Evolutionary conservation across 2,113 vertebrate species (phyloP).

Genomic region (Triplophysa dalaica): DNA sequence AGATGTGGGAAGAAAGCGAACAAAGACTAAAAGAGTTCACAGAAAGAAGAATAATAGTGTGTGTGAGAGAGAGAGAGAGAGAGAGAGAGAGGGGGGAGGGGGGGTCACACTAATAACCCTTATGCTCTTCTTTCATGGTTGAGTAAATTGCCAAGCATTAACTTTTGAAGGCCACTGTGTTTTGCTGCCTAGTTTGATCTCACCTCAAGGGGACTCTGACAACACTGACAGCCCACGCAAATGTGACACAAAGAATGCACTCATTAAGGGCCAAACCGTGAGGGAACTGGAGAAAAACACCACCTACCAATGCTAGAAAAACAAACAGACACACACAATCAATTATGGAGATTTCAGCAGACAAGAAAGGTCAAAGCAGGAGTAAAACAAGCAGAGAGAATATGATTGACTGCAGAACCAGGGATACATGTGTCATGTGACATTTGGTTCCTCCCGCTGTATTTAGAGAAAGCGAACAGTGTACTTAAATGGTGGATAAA

Average conservation of each 20-base stretch:
- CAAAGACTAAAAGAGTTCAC: neutral
- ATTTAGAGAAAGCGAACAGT: neutral
- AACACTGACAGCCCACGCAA: constrained; percentile 11
- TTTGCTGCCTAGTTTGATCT: neutral
- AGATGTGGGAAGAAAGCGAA: neutral
- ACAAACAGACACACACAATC: constrained; percentile 21
- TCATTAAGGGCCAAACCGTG: constrained; percentile 13
- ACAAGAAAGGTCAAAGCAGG: constrained; percentile 39
- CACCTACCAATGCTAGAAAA: neutral
- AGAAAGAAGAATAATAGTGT: neutral
- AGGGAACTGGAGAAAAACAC: neutral
- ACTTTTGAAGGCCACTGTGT: constrained; percentile 28
- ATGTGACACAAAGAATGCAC: constrained; percentile 20
- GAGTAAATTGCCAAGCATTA: constrained; percentile 35
- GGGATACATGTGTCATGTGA: neutral
- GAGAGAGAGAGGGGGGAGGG: neutral
- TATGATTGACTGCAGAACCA: constrained; percentile 11
- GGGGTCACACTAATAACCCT: constrained; percentile 21
- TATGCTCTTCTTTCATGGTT: constrained; percentile 24
- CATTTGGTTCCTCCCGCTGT: neutral
- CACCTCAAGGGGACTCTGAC: neutral
- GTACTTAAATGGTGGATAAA: neutral
- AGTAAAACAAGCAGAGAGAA: constrained; percentile 11
- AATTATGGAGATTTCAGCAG: constrained; percentile 31
- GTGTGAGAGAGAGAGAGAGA: neutral